Base-by-base conservation (phyloP, 2,113 vertebrate species). In the Sus scrofa region DNA sequence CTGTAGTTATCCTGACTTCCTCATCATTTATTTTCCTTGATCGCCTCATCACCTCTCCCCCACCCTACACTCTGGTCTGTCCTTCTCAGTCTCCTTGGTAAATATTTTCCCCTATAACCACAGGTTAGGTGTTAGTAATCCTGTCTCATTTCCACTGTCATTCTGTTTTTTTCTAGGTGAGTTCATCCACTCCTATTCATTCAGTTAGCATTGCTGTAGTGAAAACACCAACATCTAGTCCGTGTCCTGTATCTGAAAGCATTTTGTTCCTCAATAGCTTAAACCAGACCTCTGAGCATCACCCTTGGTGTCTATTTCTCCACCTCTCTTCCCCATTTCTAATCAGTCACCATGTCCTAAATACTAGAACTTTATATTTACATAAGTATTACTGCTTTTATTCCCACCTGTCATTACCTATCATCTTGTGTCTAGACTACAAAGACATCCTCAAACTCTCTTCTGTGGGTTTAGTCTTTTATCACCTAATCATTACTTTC, bases 231-330 rank as follows among this genome's bases (percentile, higher is more conserved):
- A 62, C 30, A 62, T 34, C 14, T 16, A 10, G 39, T 27, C 22
- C 27, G 44, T 2, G 7, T 60, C 91, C 26, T 7, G 0, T 11
- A 19, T 34, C 44, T 74, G 3, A 52, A 54, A 1, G 0, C 13
- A 3, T 15, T 4, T 44, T 44, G 44, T 44, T 44, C 44, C 50
- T 83, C 39, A 62, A 12, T 87, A 44, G 27, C 9, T 44, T 68
- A 63, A n/a, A 14, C 27, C 11, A 26, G 44, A 90, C 6, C 18
- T 15, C 15, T 62, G 50, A 70, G 6, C 15, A 19, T n/a, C 15
- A 4, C 5, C 16, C 13, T 75, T 44, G 60, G n/a, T 15, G 26
- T 90, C 32, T 52, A 4, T 15, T 63, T 79, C 30, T 73, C 18
- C 16, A 30, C 83, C 1, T 32, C 7, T 13, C 6, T 81, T 32